Conservation (phyloP, 2,888 invertebrate genomes). For the Euplagia quadripunctaria region DNA sequence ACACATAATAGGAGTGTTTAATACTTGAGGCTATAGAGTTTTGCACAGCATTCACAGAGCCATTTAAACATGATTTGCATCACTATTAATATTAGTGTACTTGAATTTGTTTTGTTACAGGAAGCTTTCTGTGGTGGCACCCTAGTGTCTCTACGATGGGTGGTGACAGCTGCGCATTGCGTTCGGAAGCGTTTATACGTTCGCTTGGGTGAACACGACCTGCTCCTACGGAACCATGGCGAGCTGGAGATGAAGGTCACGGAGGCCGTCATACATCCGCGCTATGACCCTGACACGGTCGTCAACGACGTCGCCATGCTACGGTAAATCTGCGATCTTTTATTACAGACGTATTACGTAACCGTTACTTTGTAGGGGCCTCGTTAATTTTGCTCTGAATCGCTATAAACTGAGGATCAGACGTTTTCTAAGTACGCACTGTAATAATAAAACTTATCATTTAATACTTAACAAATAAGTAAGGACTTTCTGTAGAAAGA, state of each 20-base stretch:
- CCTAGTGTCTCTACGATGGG: constrained; percentile 93
- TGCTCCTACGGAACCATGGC: constrained; percentile 90
- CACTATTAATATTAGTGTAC: background rate
- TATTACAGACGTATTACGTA: constrained; percentile 29
- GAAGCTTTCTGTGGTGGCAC: constrained; percentile 97
- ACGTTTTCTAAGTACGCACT: constrained; percentile 7
- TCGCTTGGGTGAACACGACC: constrained; percentile 95
- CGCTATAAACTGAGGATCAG: constrained; percentile 8
- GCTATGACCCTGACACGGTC: constrained; percentile 95
- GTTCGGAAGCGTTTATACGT: constrained; percentile 92
- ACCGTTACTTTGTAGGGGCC: constrained; percentile 21
- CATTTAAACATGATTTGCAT: too few relatives aligned
- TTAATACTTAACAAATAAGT: background rate
- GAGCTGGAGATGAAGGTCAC: constrained; percentile 93
- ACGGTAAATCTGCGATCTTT: constrained; percentile 74
- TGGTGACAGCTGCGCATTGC: constrained; percentile 96
- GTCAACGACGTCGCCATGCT: constrained; percentile 97
- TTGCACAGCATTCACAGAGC: too few relatives aligned
- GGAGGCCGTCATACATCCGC: constrained; percentile 93
- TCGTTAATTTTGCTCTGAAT: constrained; percentile 28
- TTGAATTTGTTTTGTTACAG: constrained; percentile 69
- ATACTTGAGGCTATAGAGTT: too few relatives aligned
- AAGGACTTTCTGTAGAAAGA: background rate
- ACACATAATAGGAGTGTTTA: too few relatives aligned
- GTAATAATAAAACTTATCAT: constrained; percentile 5